A percentile compares a stretch with the other conserved stretches of the same genome.
Conservation (phyloP, 2,888 invertebrate genomes). For the Callosobruchus maculatus region DNA sequence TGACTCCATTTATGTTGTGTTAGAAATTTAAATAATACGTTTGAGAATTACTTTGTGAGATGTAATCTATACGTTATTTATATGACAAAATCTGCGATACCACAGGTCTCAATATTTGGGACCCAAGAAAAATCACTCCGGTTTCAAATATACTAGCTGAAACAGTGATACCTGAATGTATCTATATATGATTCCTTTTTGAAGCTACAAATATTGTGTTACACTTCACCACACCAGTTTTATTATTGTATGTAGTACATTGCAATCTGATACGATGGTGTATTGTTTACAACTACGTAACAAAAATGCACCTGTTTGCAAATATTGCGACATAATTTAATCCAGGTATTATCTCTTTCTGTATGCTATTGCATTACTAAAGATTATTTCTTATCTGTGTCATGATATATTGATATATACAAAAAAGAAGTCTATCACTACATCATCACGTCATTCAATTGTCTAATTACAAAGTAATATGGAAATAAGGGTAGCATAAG, state of each 20-base stretch:
- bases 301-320: not conserved
- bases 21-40: too few species aligned
- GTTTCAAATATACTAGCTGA: not conserved
- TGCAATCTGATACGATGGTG: not conserved
- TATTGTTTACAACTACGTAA: not conserved
- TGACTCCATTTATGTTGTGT: too few species aligned
- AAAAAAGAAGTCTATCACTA: not conserved
- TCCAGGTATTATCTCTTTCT: not conserved
- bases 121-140: too few species aligned
- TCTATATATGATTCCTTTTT: not conserved
- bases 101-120: too few species aligned
- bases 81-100: too few species aligned
- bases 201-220: not conserved
- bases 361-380: not conserved
- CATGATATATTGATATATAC: not conserved
- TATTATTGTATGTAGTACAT: not conserved
- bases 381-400: not conserved
- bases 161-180: not conserved
- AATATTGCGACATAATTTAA: not conserved
- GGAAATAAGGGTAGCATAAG: too few species aligned
- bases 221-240: not conserved
- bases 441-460: not conserved
- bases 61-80: too few species aligned
- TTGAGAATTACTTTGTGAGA: too few species aligned
- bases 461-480: too few species aligned